Evolutionary conservation across 2,113 vertebrate species (phyloP).

Genomic region (Microcebus murinus): DNA sequence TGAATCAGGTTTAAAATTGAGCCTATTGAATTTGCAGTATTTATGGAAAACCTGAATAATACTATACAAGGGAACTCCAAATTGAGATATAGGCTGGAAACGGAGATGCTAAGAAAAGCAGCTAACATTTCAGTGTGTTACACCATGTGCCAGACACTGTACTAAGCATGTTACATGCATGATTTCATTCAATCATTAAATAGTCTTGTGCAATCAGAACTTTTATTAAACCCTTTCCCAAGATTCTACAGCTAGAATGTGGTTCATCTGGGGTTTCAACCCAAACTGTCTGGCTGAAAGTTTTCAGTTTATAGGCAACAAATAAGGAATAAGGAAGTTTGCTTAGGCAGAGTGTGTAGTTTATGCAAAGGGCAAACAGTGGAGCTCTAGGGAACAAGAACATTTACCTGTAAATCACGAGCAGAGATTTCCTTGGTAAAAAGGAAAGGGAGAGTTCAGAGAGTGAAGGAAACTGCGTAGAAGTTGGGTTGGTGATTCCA

Average conservation of each 20-base stretch:
- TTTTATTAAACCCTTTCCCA: neutral
- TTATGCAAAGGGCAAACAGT: neutral
- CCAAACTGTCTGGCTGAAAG: neutral
- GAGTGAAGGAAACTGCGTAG: neutral
- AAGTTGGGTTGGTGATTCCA: neutral
- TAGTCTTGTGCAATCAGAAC: neutral
- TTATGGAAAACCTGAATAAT: neutral
- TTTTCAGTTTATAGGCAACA: neutral
- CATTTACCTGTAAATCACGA: neutral
- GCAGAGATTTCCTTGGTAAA: neutral
- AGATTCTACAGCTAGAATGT: neutral
- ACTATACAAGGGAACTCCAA: neutral
- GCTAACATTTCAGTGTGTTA: neutral
- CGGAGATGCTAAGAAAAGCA: neutral
- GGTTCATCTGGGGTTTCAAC: neutral
- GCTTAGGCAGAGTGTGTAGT: neutral
- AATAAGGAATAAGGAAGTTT: neutral
- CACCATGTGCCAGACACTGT: neutral
- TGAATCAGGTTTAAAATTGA: neutral
- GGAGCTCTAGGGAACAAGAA: neutral
- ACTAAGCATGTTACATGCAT: neutral
- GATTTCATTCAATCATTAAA: neutral
- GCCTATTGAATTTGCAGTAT: neutral
- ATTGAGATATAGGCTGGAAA: neutral
- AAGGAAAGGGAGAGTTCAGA: neutral